Percentiles rank a stretch among this genome's conserved stretches.
Evolutionary conservation across 2,797 vertebrate genomes (phyloP).

Genomic region (Scyliorhinus canicula): DNA sequence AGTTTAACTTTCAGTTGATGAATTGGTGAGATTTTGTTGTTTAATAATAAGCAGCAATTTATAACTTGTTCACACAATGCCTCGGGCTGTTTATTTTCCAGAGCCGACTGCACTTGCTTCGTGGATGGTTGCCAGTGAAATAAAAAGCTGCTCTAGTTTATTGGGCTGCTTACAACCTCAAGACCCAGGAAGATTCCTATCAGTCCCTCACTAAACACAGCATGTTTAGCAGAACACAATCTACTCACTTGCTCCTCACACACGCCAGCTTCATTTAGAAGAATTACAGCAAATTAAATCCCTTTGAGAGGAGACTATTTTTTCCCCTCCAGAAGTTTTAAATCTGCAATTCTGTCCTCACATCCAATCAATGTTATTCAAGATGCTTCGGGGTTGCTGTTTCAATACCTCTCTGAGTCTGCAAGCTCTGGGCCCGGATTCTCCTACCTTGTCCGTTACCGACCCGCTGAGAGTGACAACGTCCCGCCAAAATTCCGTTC

Average conservation of each 20-base stretch:
- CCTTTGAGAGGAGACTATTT: neutral
- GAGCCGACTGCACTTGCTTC: neutral
- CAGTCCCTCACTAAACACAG: neutral
- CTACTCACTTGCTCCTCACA: too few species aligned
- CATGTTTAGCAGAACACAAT: neutral
- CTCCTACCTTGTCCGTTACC: too few species aligned
- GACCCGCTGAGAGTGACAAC: too few species aligned
- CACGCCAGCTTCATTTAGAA: neutral
- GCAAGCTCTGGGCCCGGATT: too few species aligned
- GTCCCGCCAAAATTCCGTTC: too few species aligned
- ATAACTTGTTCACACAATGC: neutral
- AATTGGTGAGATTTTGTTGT: neutral
- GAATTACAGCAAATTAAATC: neutral
- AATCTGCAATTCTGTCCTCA: neutral
- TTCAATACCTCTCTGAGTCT: neutral
- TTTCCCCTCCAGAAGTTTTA: neutral
- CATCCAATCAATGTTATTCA: neutral
- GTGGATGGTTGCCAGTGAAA: neutral
- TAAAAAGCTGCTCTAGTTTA: neutral
- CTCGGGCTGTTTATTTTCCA: constrained; percentile 22
- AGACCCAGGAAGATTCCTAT: neutral
- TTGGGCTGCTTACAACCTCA: neutral
- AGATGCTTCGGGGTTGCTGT: neutral
- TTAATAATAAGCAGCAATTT: constrained; percentile 35
- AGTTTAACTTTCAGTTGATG: neutral